phyloP scores from a whole-genome alignment of 1,140 invertebrate genomes.

The Prorops nasuta region DNA sequence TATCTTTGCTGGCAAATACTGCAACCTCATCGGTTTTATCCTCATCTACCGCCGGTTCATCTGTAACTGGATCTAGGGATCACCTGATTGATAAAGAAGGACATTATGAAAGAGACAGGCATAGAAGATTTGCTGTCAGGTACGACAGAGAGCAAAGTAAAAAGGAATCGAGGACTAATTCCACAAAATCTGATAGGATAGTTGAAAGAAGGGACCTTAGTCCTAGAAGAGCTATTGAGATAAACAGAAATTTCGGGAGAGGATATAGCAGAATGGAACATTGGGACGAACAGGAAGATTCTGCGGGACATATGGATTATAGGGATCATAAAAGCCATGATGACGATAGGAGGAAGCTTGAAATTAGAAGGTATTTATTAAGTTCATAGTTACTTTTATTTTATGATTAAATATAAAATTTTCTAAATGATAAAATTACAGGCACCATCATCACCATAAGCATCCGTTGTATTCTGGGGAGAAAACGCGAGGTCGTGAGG shows the following conservation, averaged over 20 bases:
- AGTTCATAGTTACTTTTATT: no score
- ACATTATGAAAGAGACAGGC: constrained; percentile 44
- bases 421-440: no score
- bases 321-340: constrained; percentile 46
- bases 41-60: constrained; percentile 12
- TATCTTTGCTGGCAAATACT: constrained; percentile 7
- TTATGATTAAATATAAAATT: no score
- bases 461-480: constrained; percentile 44
- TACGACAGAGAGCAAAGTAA: constrained; percentile 42
- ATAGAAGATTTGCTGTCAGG: constrained; percentile 39
- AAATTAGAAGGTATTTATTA: constrained; percentile 43
- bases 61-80: constrained; percentile 25
- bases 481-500: constrained; percentile 34
- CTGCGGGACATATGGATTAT: constrained; percentile 34
- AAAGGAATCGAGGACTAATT: constrained; percentile 31
- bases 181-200: constrained; percentile 38
- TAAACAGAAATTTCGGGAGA: constrained; percentile 45
- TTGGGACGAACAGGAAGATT: constrained; percentile 49
- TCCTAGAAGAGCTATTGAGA: constrained; percentile 36
- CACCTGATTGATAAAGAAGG: constrained; percentile 26
- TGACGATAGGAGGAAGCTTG: constrained; percentile 46
- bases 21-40: constrained; percentile 16
- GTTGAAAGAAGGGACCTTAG: constrained; percentile 37
- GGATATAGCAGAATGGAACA: constrained; percentile 45
- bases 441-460: constrained; percentile 41